Evolutionary conservation across 1,140 invertebrate genomes (phyloP), one percentile per base, ranked within the genome.

Genomic region (Vanessa tameamea): DNA sequence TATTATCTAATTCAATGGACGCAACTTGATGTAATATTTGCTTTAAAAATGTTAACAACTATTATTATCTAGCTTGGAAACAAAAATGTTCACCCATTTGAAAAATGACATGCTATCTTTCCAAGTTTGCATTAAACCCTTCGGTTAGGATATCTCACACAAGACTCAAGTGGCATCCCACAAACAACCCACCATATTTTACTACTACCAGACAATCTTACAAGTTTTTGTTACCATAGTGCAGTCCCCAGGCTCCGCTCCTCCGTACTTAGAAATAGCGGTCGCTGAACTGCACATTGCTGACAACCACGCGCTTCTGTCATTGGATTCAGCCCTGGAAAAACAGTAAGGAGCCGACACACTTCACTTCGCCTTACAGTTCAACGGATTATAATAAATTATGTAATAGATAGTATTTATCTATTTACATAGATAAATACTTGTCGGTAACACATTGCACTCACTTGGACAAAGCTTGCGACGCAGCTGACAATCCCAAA

Each of bases 211-310:
- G 48, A 50, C 48, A 50, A 50, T 15, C 4, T 13, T 14, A 20
- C 8, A 53, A 53, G n/a, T 8, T 6, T 5, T 3, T 16, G 51
- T 53, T 79, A 97, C 94, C 96, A 97, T 96, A 48, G 97, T 97
- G 81, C 97, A 94, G 83, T 97, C 96, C 2, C 97, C 96, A 12
- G 94, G 92, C 76, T 94, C 93, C 0, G 96, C 96, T 73, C 95
- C 95, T 15, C 96, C 96, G 85, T 97, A 97, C 80, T 95, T 96
- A 69, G 93, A 93, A 9, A 97, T 94, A 0, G 94, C 94, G 47
- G 93, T 80, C 55, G 96, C 90, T 2, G 94, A 95, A 14, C 80
- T 86, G 69, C 90, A 82, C 83, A 94, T 94, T 0, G 94, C 93
- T 20, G 80, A 16, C 12, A 88, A 73, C 95, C 95, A 96, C 13